Evolutionary conservation across 1,140 invertebrate genomes (phyloP).

Genomic region (Gerris buenoi): DNA sequence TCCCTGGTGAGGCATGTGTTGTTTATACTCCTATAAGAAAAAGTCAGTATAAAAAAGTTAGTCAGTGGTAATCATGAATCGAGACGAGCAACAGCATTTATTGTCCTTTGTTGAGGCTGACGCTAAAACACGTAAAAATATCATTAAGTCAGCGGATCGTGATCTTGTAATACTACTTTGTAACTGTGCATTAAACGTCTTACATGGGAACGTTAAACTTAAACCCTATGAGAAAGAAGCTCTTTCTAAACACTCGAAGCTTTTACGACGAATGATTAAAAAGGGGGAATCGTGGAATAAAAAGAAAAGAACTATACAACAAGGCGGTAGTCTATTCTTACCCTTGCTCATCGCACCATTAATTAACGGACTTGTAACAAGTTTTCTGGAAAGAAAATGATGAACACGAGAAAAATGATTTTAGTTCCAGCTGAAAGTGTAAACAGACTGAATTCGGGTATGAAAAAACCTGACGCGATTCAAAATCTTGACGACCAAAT

Average conservation of each 20-base stretch:
- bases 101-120: not conserved
- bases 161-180: not conserved
- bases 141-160: not conserved
- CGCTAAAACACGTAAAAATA: not conserved
- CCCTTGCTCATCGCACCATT: not conserved
- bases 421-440: not conserved
- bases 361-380: not conserved
- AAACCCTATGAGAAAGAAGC: not conserved
- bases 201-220: not conserved
- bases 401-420: not conserved
- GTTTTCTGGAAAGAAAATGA: not conserved
- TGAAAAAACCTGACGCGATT: not conserved
- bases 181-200: not conserved
- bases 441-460: not conserved
- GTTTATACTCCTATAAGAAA: not conserved
- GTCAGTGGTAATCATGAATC: not conserved
- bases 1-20: not conserved
- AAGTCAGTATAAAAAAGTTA: not conserved
- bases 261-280: not conserved
- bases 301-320: not conserved
- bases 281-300: not conserved
- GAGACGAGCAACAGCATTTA: not conserved
- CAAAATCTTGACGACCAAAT: not conserved
- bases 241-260: not conserved
- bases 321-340: not conserved